These are phyloP conservation scores for Lithobates pipiens DNA, from an alignment of 2,797 vertebrate genomes.

Conservation along the genomic window DNA sequence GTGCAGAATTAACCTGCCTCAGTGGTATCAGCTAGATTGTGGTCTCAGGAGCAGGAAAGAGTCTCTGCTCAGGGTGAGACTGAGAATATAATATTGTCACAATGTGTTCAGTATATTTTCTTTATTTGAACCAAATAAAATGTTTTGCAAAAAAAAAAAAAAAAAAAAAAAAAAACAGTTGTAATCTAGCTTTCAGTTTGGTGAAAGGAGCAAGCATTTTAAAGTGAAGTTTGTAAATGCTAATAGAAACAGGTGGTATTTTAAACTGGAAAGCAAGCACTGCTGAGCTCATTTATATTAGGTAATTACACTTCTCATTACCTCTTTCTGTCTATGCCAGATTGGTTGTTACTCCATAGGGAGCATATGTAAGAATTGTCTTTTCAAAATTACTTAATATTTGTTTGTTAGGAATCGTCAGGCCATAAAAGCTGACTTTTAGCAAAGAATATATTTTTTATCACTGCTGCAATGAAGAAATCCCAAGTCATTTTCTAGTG, in stretches of 20 bases:
- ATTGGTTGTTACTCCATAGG: slow-evolving; percentile 65
- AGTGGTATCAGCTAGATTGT: no score
- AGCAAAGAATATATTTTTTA: slow-evolving; percentile 14
- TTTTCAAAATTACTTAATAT: slow-evolving; percentile 66
- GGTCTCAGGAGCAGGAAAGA: no score
- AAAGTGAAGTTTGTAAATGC: slow-evolving; percentile 55
- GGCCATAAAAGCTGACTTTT: slow-evolving; percentile 44
- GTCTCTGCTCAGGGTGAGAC: no score
- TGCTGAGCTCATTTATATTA: slow-evolving; percentile 68
- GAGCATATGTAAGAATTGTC: slow-evolving; percentile 61
- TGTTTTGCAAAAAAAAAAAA: no score
- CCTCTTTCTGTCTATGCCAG: slow-evolving; percentile 64
- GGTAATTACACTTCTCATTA: slow-evolving; percentile 69
- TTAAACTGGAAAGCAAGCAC: slow-evolving; percentile 69
- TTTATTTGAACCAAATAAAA: neutral
- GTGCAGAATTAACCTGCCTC: no score
- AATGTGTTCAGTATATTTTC: neutral
- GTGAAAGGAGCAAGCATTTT: slow-evolving; percentile 30
- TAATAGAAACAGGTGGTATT: slow-evolving; percentile 66
- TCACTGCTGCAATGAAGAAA: neutral
- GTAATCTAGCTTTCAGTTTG: neutral
- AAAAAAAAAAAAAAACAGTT: neutral
- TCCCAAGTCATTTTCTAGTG: neutral
- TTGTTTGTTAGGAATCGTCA: slow-evolving; percentile 63
- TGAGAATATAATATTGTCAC: no score